Percentiles rank a stretch among this genome's conserved stretches.
These are phyloP conservation scores for Acropora tenuis DNA, from an alignment of 64 coral and sea anemone species.

Conservation along the genomic window DNA sequence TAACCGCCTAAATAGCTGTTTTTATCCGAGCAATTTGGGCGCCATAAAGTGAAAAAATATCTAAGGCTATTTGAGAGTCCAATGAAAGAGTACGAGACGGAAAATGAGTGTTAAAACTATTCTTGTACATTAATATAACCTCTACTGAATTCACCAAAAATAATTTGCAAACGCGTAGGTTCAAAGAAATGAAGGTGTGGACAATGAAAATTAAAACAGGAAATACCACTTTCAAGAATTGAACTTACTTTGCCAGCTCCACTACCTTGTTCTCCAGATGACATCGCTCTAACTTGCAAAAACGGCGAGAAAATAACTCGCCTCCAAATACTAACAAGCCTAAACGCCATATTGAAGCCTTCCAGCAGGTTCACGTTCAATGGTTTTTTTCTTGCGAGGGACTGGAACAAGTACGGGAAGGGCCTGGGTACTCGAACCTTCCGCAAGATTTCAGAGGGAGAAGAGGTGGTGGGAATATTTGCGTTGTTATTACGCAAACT, in stretches of 20 bases:
- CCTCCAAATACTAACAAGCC: slow-evolving; percentile 1
- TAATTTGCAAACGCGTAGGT: background rate
- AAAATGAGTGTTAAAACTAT: no score
- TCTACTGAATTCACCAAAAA: background rate
- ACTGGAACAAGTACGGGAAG: background rate
- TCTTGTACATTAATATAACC: no score
- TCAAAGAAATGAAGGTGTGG: background rate
- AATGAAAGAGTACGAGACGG: no score
- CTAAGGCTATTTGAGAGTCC: no score
- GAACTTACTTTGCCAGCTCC: slow-evolving; percentile 81
- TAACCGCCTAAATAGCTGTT: no score
- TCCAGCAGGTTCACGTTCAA: background rate
- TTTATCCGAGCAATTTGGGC: no score
- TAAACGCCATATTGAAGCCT: slow-evolving; percentile 71
- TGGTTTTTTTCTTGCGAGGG: background rate
- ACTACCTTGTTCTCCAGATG: slow-evolving; percentile 79
- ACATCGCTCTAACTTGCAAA: slow-evolving; percentile 55
- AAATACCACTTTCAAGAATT: background rate
- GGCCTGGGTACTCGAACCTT: slow-evolving; percentile 40
- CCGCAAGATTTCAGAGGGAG: background rate
- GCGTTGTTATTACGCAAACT: slow-evolving; percentile 12
- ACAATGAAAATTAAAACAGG: background rate
- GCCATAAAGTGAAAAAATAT: no score
- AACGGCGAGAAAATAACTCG: slow-evolving; percentile 12
- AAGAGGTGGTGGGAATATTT: background rate